Conservation (phyloP, 2,888 invertebrate genomes). For the Malthinus flaveolus region DNA sequence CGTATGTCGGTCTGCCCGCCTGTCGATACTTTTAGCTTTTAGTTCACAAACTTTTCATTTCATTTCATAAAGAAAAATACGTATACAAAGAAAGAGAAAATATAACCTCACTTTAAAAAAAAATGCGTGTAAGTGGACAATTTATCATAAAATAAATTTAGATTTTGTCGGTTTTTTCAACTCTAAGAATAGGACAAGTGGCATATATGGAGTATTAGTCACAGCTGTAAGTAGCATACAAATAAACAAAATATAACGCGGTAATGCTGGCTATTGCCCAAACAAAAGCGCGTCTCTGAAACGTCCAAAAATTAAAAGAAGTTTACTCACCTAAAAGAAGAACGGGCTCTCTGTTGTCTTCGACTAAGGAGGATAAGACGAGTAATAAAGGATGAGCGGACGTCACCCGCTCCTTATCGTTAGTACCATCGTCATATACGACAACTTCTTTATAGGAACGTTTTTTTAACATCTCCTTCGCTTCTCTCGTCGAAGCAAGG, state of each 20-base stretch:
- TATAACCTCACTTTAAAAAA: too few relatives aligned
- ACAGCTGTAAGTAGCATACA: slow-evolving; percentile 36
- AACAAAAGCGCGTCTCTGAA: slow-evolving; percentile 20
- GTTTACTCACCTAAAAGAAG: slow-evolving; percentile 67
- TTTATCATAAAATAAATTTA: slow-evolving; percentile 20
- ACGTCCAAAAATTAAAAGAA: neutral
- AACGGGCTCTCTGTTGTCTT: slow-evolving; percentile 67
- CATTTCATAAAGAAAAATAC: too few relatives aligned
- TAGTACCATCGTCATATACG: slow-evolving; percentile 70
- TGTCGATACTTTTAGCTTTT: neutral
- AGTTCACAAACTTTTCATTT: neutral
- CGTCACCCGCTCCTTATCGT: slow-evolving; percentile 63
- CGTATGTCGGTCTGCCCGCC: neutral
- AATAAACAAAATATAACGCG: slow-evolving; percentile 35
- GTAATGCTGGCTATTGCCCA: slow-evolving; percentile 25
- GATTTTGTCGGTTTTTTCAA: slow-evolving; percentile 19
- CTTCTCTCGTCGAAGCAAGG: slow-evolving; percentile 65
- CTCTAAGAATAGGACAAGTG: slow-evolving; percentile 30
- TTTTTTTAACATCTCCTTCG: slow-evolving; percentile 64
- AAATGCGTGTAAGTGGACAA: neutral
- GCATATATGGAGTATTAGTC: slow-evolving; percentile 37
- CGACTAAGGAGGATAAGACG: slow-evolving; percentile 67
- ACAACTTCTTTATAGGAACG: slow-evolving; percentile 64
- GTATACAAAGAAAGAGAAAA: too few relatives aligned
- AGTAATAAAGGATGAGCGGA: slow-evolving; percentile 65